Evolutionary conservation across 2,113 vertebrate species (phyloP).

Genomic region (Chaetodon trifascialis): DNA sequence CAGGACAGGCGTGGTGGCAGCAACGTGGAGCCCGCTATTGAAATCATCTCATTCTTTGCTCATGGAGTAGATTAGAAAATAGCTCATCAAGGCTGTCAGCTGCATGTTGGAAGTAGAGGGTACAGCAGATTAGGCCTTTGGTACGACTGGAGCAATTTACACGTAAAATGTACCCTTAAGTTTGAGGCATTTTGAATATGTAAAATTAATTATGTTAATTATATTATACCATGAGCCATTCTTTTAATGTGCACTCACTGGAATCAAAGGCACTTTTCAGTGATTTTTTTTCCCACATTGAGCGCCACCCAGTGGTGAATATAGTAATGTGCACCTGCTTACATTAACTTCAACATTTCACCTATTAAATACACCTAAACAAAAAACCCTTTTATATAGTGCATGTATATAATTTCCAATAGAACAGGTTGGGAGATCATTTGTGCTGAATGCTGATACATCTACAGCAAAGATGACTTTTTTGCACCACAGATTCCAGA

Average conservation of each 20-base stretch:
- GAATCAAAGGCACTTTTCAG: background rate
- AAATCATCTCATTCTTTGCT: constrained; percentile 55
- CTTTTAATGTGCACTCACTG: constrained; percentile 10
- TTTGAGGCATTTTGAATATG: background rate
- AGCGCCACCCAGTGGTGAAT: constrained; percentile 73
- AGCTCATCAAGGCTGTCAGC: constrained; percentile 22
- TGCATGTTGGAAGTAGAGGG: background rate
- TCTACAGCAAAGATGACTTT: constrained; percentile 47
- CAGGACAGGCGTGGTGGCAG: constrained; percentile 68
- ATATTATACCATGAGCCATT: background rate
- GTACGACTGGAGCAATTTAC: background rate
- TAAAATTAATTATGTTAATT: constrained; percentile 16
- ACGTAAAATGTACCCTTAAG: constrained; percentile 14
- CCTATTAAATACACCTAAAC: background rate
- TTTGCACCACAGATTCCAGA: constrained; percentile 40
- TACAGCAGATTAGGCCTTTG: background rate
- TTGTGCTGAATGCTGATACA: constrained; percentile 17
- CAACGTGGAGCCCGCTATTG: constrained; percentile 42
- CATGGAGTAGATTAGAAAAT: constrained; percentile 55
- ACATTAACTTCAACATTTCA: background rate
- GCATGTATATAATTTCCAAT: background rate
- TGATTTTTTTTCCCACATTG: constrained; percentile 29
- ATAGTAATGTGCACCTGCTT: constrained; percentile 1
- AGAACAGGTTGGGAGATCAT: background rate
- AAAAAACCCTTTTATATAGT: background rate